Conservation (phyloP, 2,888 invertebrate species). For the Callinectes sapidus region DNA sequence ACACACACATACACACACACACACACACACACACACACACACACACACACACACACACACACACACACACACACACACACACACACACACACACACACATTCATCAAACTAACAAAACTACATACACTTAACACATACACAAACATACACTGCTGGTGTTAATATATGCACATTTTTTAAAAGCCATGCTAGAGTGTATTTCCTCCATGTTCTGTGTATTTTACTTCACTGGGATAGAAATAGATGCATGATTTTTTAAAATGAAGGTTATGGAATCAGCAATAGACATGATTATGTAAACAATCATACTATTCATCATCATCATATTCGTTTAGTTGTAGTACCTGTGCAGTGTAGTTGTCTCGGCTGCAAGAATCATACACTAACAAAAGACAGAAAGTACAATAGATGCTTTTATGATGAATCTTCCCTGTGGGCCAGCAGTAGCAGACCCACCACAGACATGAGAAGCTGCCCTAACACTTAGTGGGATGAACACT, state of each 20-base stretch:
- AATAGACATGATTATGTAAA: background rate
- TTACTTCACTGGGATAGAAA: slow-evolving; percentile 24
- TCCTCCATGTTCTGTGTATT: slow-evolving; percentile 24
- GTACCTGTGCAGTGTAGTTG: slow-evolving; percentile 18
- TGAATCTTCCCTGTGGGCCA: background rate
- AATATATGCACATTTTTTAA: background rate
- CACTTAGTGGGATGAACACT: slow-evolving; percentile 36
- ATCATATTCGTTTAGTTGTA: background rate
- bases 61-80: slow-evolving; percentile 14
- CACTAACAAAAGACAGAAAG: slow-evolving; percentile 9
- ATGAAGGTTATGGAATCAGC: slow-evolving; percentile 20
- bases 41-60: background rate
- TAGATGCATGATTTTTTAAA: slow-evolving; percentile 18
- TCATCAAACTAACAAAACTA: background rate
- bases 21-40: slow-evolving; percentile 3
- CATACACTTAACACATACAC: background rate
- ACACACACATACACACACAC: too few relatives aligned
- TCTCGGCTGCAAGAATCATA: slow-evolving; percentile 12
- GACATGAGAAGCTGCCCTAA: slow-evolving; percentile 6
- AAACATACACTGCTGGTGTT: slow-evolving; percentile 5
- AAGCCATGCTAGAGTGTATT: slow-evolving; percentile 31
- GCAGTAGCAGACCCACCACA: slow-evolving; percentile 24
- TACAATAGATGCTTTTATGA: slow-evolving; percentile 23
- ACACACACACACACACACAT: slow-evolving; percentile 22
- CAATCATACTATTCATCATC: slow-evolving; percentile 17